phyloP scores from a whole-genome alignment of 1,140 invertebrate genomes.

The Zaprionus ghesquierei region DNA sequence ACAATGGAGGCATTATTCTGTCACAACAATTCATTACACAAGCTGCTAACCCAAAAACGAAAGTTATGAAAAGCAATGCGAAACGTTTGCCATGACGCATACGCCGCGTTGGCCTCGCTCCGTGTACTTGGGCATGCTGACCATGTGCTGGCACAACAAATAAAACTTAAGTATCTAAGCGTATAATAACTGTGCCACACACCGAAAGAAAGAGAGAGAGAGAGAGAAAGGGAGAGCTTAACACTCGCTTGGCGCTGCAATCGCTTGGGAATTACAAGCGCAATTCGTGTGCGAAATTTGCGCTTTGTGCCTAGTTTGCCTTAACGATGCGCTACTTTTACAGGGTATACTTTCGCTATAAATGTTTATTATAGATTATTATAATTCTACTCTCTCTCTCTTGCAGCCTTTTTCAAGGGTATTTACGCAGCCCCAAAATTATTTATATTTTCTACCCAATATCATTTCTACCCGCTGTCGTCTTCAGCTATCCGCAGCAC shows the following conservation, averaged over 20 bases:
- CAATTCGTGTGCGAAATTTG: slow-evolving; percentile 26
- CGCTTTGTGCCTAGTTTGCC: slow-evolving; percentile 1
- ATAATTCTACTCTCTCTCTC: neutral
- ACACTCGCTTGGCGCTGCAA: slow-evolving; percentile 1
- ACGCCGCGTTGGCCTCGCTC: slow-evolving; percentile 47
- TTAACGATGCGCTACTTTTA: neutral
- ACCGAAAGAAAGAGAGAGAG: neutral
- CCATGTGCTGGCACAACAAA: neutral
- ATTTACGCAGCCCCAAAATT: neutral
- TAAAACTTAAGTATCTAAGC: slow-evolving; percentile 3
- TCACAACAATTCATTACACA: slow-evolving; percentile 79
- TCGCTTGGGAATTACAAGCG: slow-evolving; percentile 28
- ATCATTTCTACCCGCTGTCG: slow-evolving; percentile 31
- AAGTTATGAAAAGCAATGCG: slow-evolving; percentile 66
- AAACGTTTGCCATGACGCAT: slow-evolving; percentile 70
- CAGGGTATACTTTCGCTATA: neutral
- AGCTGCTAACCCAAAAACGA: slow-evolving; percentile 54
- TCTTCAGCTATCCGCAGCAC: neutral
- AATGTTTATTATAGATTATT: neutral
- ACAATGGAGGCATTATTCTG: slow-evolving; percentile 62
- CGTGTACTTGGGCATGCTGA: too few relatives aligned
- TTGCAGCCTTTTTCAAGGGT: slow-evolving; percentile 19
- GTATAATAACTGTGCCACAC: slow-evolving; percentile 3
- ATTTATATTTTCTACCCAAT: slow-evolving; percentile 8
- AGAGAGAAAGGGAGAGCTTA: neutral